phyloP scores from a whole-genome alignment of 30 jellyfish, hydroid and myxozoan genomes.

The Nemopilema nomurai region DNA sequence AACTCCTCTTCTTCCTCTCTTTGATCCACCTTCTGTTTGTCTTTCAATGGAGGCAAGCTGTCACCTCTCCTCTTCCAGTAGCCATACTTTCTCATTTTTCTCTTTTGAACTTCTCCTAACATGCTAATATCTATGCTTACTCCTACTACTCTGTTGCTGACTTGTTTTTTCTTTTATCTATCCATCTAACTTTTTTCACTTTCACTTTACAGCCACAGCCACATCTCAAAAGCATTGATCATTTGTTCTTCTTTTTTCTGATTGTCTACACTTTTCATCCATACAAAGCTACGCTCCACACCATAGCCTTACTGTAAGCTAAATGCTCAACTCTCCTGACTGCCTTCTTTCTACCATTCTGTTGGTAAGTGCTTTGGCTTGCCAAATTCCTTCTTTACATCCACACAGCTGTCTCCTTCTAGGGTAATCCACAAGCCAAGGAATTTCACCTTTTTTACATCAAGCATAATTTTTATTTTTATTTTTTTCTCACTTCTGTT shows the following conservation, averaged over 20 bases:
- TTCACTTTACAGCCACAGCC: not conserved
- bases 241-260: not conserved
- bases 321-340: not conserved
- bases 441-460: not conserved
- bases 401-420: not conserved
- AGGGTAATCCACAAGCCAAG: not conserved
- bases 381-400: not conserved
- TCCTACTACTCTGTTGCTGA: too few species aligned
- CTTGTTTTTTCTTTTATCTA: not conserved
- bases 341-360: not conserved
- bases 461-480: too few species aligned
- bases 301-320: not conserved
- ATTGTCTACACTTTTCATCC: not conserved
- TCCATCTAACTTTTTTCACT: not conserved
- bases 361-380: not conserved
- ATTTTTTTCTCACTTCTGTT: not conserved
- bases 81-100: not conserved
- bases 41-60: not conserved
- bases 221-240: not conserved
- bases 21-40: not conserved
- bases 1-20: not conserved
- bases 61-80: not conserved
- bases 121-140: not conserved
- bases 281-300: constrained; percentile 1
- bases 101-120: not conserved